Evolutionary conservation across 2,113 vertebrate species (phyloP), one percentile per base, ranked within the genome.

Genomic region (Malurus melanocephalus): DNA sequence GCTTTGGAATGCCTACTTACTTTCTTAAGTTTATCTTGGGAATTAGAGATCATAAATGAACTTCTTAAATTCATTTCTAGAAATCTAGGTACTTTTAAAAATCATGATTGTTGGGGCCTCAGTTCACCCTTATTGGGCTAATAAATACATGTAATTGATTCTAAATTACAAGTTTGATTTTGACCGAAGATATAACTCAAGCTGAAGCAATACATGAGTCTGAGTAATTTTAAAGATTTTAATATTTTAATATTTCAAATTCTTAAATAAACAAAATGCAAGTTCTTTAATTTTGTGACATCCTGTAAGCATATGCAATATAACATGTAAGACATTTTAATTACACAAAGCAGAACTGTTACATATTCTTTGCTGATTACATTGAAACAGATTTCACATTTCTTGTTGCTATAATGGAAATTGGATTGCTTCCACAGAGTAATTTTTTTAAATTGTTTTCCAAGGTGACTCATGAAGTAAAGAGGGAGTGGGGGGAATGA

Each of bases 401-500:
- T 93, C 77, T 81, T 72, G 49, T 92, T 92, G 40, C 60, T 78
- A 2, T 71, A 75, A 88, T 85, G 61, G 71, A 89, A 89, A 80
- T 88, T 55, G 32, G 32, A 75, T 60, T 64, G 53, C 75, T 92
- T 90, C 72, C 73, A 85, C 9, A 1, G 80, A 80, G 45, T 74
- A 38, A 15, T 79, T 83, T 76, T 79, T 80, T 52, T 5, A 0
- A 59, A 80, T 73, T 84, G 42, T 91, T 23, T 74, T 90, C 51
- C 53, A 75, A 80, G 42, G 20, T 94, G 87, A 91, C 56, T 91
- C 61, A 55, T 85, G 55, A 68, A 88, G 30, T 69, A 62, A 83
- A 45, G 7, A 16, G 11, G 2, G 18, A 16, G 16, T 7, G 19
- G 10, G 46, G 16, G 7, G 33, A 42, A 81, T 75, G 55, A 33